A percentile compares a stretch with the other conserved stretches of the same genome.
Evolutionary conservation across 2,113 vertebrate genomes (phyloP).

Genomic region (Scopus umbretta): DNA sequence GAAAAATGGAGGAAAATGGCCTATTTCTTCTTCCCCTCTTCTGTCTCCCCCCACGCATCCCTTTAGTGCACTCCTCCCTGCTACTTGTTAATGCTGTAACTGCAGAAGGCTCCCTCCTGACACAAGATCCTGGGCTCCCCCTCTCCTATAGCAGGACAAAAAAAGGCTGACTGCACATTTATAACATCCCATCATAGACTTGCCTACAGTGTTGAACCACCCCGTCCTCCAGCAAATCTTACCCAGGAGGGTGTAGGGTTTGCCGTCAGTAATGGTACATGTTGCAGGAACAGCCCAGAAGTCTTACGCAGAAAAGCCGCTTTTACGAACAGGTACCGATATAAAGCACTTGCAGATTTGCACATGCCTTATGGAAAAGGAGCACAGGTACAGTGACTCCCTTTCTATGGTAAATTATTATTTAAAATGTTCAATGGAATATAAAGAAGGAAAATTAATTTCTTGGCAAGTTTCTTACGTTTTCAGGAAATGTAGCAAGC

Average conservation of each 20-base stretch:
- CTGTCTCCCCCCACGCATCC: not conserved
- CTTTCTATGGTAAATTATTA: not conserved
- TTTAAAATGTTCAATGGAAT: not conserved
- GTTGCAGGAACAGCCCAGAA: not conserved
- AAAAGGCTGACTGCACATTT: not conserved
- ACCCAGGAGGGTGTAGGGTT: not conserved
- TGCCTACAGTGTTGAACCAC: not conserved
- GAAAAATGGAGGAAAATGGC: not conserved
- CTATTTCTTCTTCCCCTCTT: not conserved
- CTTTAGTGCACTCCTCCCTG: not conserved
- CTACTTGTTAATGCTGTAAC: not conserved
- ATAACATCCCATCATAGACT: not conserved
- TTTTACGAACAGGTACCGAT: not conserved
- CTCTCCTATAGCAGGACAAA: not conserved
- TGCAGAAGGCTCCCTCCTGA: not conserved
- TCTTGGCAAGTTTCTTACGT: not conserved
- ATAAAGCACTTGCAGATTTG: not conserved
- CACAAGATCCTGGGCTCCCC: not conserved
- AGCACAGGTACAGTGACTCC: not conserved
- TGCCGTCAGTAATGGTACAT: not conserved
- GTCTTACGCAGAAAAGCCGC: not conserved
- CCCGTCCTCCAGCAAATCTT: not conserved
- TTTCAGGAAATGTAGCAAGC: not conserved
- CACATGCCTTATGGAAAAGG: not conserved
- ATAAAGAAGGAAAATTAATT: not conserved